These are phyloP conservation scores for Megaceryle alcyon DNA, from an alignment of 2,797 vertebrate genomes.

Conservation along the genomic window DNA sequence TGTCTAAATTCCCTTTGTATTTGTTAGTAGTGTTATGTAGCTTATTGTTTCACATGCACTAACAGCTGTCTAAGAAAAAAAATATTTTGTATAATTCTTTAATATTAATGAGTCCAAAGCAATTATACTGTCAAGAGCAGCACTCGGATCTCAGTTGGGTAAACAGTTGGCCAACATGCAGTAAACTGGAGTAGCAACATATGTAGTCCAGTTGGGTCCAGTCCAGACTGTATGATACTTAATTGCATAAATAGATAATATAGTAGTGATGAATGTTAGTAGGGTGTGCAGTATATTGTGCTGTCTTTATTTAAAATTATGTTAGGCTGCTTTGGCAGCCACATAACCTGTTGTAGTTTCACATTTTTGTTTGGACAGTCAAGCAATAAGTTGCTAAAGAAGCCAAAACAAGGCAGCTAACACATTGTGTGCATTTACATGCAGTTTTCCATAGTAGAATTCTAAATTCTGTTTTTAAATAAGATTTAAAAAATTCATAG, in stretches of 20 bases:
- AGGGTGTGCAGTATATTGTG: constrained; percentile 46
- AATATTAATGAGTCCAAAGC: constrained; percentile 57
- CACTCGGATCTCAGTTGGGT: constrained; percentile 51
- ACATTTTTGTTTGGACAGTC: constrained; percentile 62
- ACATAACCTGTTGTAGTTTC: constrained; percentile 63
- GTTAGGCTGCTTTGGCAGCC: constrained; percentile 26
- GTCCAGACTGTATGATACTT: constrained; percentile 58
- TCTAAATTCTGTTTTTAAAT: constrained; percentile 35
- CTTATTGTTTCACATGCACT: constrained; percentile 47
- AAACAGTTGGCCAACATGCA: constrained; percentile 61
- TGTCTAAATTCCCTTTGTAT: constrained; percentile 5
- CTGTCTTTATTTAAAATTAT: constrained; percentile 52
- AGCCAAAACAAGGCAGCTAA: constrained; percentile 44
- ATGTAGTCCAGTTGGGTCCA: constrained; percentile 58
- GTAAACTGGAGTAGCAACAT: constrained; percentile 50
- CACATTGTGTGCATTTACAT: constrained; percentile 41
- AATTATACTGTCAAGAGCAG: constrained; percentile 59
- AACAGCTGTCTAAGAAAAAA: constrained; percentile 60
- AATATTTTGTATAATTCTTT: constrained; percentile 59
- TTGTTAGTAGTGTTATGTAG: background rate
- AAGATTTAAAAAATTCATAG: background rate
- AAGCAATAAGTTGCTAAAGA: constrained; percentile 51
- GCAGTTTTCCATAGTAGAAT: background rate
- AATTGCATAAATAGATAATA: constrained; percentile 67
- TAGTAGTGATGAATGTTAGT: constrained; percentile 50